Evolutionary conservation across 1,140 invertebrate species (phyloP), one percentile per base, ranked within the genome.

Genomic region (Cardiocondyla obscurior): DNA sequence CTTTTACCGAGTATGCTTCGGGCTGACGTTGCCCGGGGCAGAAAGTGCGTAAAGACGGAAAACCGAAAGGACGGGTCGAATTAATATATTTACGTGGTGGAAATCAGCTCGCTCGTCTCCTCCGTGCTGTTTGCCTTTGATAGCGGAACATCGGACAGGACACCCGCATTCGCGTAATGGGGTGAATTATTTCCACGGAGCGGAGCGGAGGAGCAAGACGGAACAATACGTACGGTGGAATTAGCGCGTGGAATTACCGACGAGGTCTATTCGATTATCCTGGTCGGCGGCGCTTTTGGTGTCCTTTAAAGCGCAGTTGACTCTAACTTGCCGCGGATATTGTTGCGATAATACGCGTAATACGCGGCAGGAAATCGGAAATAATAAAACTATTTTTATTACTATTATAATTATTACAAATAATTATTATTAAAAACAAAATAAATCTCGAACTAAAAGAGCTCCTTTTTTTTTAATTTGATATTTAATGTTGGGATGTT

Each of bases 211-310:
- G 62, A 36, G 25, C 28, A 33, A n/a, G 30, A 55, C n/a, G 62
- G 62, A 79, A 69, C 62, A 42, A 79, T 69, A n/a, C 46, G 4
- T 3, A 12, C 16, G 46, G 5, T 39, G 19, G 22, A 53, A 16
- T 30, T 62, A 22, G 60, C 10, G 42, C 16, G n/a, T n/a, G n/a
- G n/a, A n/a, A n/a, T n/a, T 51, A 10, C 46, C 39, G 72, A 60
- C 72, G 12, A 62, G 55, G 39, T 74, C 33, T 67, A 77, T 53
- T 69, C 33, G 46, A 79, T 79, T 79, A 79, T 79, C 30, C 46
- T 64, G 16, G 42, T 12, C 14, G 28, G 28, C 16, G 30, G 22
- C n/a, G n/a, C 16, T 19, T 55, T 42, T 16, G 22, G 44, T 39
- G 6, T n/a, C 46, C 16, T 16, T 53, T 49, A 51, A 14, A 77